phyloP scores from a whole-genome alignment of 2,888 invertebrate species.

The Drosophila dives region DNA sequence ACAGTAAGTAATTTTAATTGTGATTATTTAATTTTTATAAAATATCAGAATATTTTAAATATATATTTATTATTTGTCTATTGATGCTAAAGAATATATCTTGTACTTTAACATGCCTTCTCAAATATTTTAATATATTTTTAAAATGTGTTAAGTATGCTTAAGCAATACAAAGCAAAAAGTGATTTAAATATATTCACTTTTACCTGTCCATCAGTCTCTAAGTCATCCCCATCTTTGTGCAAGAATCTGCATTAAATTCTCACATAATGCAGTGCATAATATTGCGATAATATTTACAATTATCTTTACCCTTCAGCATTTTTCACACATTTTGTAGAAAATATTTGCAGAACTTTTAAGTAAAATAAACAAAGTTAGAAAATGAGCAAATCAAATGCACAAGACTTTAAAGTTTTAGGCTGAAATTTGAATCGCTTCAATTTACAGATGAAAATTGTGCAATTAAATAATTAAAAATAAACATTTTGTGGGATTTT shows the following conservation, averaged over 20 bases:
- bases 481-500: slow-evolving; percentile 3
- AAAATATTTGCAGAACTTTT: slow-evolving; percentile 49
- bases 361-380: slow-evolving; percentile 24
- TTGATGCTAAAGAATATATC: not conserved
- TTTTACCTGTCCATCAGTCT: not conserved
- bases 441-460: not conserved
- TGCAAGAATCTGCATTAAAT: not conserved
- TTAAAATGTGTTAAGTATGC: not conserved
- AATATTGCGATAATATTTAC: slow-evolving; percentile 43
- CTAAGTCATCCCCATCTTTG: too few species aligned
- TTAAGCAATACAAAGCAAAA: not conserved
- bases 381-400: not conserved
- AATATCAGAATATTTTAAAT: not conserved
- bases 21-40: not conserved
- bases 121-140: not conserved
- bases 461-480: not conserved
- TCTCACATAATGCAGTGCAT: slow-evolving; percentile 11
- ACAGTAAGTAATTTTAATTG: not conserved
- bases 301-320: slow-evolving; percentile 59
- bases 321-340: slow-evolving; percentile 47
- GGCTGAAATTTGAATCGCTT: not conserved
- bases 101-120: not conserved
- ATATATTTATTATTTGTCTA: not conserved
- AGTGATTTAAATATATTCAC: not conserved
- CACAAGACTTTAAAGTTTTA: not conserved